Evolutionary conservation across 2,797 vertebrate species (phyloP).

Genomic region (Pyrocephalus nanus): DNA sequence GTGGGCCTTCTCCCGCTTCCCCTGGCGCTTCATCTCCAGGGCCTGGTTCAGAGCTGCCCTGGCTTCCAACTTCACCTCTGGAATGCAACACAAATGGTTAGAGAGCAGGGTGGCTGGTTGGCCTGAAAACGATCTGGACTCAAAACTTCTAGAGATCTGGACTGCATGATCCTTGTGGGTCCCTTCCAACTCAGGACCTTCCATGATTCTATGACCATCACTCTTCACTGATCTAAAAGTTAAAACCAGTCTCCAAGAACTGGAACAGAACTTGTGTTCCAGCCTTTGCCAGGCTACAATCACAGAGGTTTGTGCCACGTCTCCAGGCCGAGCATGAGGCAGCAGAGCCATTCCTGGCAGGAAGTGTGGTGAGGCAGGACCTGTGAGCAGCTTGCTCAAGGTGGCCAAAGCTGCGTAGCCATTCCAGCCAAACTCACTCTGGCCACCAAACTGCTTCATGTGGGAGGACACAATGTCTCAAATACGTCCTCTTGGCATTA

Average conservation of each 20-base stretch:
- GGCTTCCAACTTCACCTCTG: slow-evolving; percentile 88
- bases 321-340: rapidly evolving
- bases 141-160: not conserved
- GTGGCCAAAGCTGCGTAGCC: not conserved
- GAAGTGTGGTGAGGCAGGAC: not conserved
- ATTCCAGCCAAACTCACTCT: not conserved
- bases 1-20: slow-evolving; percentile 93
- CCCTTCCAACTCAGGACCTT: not conserved
- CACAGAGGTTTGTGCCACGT: not conserved
- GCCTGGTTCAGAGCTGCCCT: slow-evolving; percentile 90
- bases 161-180: rapidly evolving
- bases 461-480: not conserved
- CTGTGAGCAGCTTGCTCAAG: not conserved
- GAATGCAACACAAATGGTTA: not conserved
- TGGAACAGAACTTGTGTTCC: not conserved
- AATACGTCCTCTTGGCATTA: rapidly evolving
- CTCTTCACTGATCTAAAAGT: rapidly evolving
- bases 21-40: slow-evolving; percentile 92
- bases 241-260: rapidly evolving
- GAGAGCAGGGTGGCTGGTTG: rapidly evolving
- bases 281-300: not conserved
- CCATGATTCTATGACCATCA: rapidly evolving
- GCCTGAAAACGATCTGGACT: not conserved
- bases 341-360: not conserved
- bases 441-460: not conserved